phyloP scores from a whole-genome alignment of 23 tunicate genomes.

The Trididemnum nubilum region DNA sequence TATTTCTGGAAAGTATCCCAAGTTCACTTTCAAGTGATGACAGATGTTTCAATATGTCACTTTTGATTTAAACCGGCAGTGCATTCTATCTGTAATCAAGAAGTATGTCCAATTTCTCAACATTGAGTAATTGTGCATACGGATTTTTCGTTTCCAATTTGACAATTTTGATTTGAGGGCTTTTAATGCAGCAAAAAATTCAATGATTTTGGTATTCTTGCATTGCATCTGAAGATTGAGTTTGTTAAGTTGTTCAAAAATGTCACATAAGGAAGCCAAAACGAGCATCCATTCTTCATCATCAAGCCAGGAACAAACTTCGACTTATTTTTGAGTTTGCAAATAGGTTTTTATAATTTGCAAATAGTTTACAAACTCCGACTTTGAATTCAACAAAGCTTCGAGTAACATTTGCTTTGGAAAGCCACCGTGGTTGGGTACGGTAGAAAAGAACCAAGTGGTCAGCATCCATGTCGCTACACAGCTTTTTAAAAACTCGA shows the following conservation, averaged over 20 bases:
- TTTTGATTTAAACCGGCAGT: conserved; percentile 23
- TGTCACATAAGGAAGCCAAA: conserved; percentile 59
- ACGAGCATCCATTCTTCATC: conserved; percentile 55
- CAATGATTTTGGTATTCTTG: conserved; percentile 42
- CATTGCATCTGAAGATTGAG: conserved; percentile 57
- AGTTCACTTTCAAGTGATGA: conserved; percentile 41
- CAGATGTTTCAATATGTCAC: conserved; percentile 30
- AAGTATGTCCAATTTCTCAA: conserved; percentile 49
- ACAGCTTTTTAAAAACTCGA: conserved; percentile 50
- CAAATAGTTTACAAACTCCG: too few relatives aligned
- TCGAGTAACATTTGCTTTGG: conserved; percentile 63
- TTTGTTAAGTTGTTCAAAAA: conserved; percentile 62
- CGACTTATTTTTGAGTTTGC: conserved; percentile 18
- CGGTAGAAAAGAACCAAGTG: conserved; percentile 55
- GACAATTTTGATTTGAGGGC: conserved; percentile 49
- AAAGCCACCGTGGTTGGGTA: conserved; percentile 58
- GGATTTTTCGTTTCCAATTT: conserved; percentile 56
- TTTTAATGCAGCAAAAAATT: conserved; percentile 32
- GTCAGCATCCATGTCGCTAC: conserved; percentile 48
- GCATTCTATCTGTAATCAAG: conserved; percentile 36
- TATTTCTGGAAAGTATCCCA: conserved; percentile 59
- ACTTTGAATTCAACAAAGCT: conserved; percentile 49
- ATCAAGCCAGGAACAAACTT: conserved; percentile 34
- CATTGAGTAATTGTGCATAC: conserved; percentile 27
- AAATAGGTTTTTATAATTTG: conserved; percentile 46